These are phyloP conservation scores for Drosophila sp. DNA, from an alignment of 1,140 invertebrate species.

Conservation along the genomic window DNA sequence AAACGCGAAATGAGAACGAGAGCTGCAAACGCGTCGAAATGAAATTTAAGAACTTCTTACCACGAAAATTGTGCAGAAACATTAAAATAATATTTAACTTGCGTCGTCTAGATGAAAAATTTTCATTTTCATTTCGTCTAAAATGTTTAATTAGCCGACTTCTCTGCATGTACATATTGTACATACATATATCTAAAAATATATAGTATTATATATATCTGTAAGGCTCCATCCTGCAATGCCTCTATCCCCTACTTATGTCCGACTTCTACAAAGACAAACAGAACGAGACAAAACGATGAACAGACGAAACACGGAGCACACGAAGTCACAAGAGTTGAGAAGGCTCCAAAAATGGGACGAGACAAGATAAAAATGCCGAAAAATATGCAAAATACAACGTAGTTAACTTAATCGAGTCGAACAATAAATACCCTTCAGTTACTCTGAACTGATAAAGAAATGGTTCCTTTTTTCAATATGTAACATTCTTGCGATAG, in stretches of 20 bases:
- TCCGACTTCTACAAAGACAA: slow-evolving; percentile 48
- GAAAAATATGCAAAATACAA: slow-evolving; percentile 12
- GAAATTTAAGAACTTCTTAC: slow-evolving; percentile 19
- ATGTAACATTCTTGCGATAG: no score
- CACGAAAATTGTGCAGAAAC: slow-evolving; percentile 15
- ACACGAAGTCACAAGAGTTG: slow-evolving; percentile 39
- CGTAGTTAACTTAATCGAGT: background rate
- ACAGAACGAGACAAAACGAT: slow-evolving; percentile 43
- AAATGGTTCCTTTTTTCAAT: no score
- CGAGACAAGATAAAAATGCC: background rate
- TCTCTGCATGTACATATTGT: slow-evolving; percentile 7
- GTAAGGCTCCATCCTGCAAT: background rate
- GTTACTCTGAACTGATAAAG: background rate
- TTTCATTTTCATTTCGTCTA: slow-evolving; percentile 63
- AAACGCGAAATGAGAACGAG: slow-evolving; percentile 12
- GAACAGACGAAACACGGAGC: slow-evolving; percentile 19
- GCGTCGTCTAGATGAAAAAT: slow-evolving; percentile 53
- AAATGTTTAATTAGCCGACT: slow-evolving; percentile 72
- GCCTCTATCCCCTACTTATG: background rate
- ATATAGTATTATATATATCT: slow-evolving; percentile 1
- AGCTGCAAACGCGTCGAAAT: slow-evolving; percentile 16
- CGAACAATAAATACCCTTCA: background rate
- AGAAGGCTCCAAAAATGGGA: slow-evolving; percentile 27
- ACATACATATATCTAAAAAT: background rate
- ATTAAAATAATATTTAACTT: slow-evolving; percentile 61